Base-by-base conservation (phyloP, 1,140 invertebrate species). In the Plectrocnemia conspersa region DNA sequence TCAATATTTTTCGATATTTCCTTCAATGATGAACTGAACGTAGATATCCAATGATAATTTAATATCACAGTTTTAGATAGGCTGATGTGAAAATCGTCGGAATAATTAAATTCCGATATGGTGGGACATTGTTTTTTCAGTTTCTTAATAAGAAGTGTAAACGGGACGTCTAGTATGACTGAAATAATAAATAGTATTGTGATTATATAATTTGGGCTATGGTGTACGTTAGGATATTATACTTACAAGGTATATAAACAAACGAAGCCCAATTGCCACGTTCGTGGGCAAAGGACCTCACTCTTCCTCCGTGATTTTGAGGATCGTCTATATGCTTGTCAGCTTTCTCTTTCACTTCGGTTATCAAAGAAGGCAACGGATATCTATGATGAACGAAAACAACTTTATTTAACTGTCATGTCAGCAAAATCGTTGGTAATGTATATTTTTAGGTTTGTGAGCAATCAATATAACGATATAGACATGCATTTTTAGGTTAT, bases 211-310 rank as follows among this genome's bases (percentile, higher is more conserved):
- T 10, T 42, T 6, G n/a, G 6, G 27, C 27, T 7, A 29, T 7
- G 6, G n/a, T 29, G 6, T 52, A 1, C 16, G 18, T 49, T 45
- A 54, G 5, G 23, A 25, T 2, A 36, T 23, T 21, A 42, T 56
- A 77, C 72, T 69, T 78, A 88, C 85, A 84, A 60, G 82, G 77
- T 52, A 88, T 75, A 66, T 83, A 88, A 46, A 86, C 72, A 66
- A 79, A 82, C 9, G 84, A 83, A n/a, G 84, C 80, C 88, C 88
- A 91, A 66, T 88, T 88, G 41, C 87, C 87, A 68, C 86, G 76
- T 65, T 86, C 81, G 71, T 91, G 87, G 58, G 85, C 79, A 71
- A 89, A 89, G 24, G 76, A 75, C 63, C 88, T 73, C 50, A 79
- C 66, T 63, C 83, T 68, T 25, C 86, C 86, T 33, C 77, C 71